Evolutionary conservation across 2,797 vertebrate species (phyloP).

Genomic region (Bovichtus variegatus): DNA sequence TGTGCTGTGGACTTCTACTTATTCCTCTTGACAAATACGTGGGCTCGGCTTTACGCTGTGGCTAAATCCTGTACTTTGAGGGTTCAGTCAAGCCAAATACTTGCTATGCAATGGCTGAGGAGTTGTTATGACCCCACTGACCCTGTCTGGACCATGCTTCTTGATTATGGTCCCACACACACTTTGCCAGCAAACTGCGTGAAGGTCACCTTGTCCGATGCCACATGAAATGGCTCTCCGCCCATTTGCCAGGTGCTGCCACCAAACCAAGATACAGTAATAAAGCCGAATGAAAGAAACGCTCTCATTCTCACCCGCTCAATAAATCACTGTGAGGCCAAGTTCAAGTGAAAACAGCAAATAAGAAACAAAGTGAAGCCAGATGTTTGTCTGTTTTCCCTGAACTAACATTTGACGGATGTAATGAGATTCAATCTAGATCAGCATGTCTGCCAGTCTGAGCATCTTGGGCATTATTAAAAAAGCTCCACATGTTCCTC

Average conservation of each 20-base stretch:
- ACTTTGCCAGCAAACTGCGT: conserved; percentile 12
- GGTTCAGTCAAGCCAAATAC: conserved; percentile 84
- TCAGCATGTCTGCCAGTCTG: conserved; percentile 32
- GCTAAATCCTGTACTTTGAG: conserved; percentile 72
- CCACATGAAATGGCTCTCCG: conserved; percentile 32
- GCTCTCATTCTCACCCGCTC: conserved; percentile 45
- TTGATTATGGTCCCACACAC: conserved; percentile 39
- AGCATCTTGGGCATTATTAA: conserved; percentile 23
- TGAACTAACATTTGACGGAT: conserved; percentile 31
- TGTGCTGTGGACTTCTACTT: conserved; percentile 58
- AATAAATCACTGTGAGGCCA: conserved; percentile 64
- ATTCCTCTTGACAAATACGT: conserved; percentile 81
- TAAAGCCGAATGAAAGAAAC: conserved; percentile 48
- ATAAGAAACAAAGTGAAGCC: conserved; percentile 45
- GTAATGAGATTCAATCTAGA: conserved; percentile 46
- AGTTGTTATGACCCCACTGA: conserved; percentile 67
- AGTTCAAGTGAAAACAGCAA: conserved; percentile 44
- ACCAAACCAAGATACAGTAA: conserved; percentile 44
- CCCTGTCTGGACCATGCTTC: conserved; percentile 48
- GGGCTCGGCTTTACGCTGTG: conserved; percentile 58
- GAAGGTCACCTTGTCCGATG: conserved; percentile 57
- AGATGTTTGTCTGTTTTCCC: conserved; percentile 63
- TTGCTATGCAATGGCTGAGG: conserved; percentile 50
- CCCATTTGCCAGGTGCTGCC: conserved; percentile 26
- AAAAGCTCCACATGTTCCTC: neutral